Evolutionary conservation across 1,140 invertebrate genomes (phyloP).

Genomic region (Heliconius eleuchia): DNA sequence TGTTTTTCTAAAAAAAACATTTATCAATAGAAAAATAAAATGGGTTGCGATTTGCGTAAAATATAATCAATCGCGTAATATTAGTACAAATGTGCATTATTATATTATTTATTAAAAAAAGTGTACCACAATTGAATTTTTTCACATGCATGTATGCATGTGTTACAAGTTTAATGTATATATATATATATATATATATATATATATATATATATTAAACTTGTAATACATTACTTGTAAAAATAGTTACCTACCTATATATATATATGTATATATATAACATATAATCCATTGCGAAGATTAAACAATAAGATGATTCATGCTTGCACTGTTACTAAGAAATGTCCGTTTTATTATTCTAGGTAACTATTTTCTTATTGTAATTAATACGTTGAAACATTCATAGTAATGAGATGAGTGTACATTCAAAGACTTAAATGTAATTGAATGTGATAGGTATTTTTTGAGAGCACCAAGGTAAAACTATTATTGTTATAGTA

Average conservation of each 20-base stretch:
- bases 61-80: background rate
- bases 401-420: background rate
- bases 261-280: too few relatives aligned
- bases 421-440: background rate
- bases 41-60: background rate
- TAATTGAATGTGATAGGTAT: background rate
- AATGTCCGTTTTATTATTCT: constrained; percentile 13
- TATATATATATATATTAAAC: too few relatives aligned
- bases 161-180: background rate
- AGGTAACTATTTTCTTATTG: constrained; percentile 9
- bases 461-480: too few relatives aligned
- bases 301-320: constrained; percentile 28
- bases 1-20: background rate
- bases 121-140: background rate
- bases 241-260: background rate
- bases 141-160: background rate
- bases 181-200: background rate
- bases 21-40: background rate
- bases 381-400: background rate
- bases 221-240: too few relatives aligned
- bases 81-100: background rate
- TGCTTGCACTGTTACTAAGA: constrained; percentile 17
- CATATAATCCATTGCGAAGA: background rate
- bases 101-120: background rate
- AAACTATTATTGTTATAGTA: too few relatives aligned